Evolutionary conservation across 2,797 vertebrate species (phyloP), one percentile per base, ranked within the genome.

Genomic region (Triplophysa yarkandensis): DNA sequence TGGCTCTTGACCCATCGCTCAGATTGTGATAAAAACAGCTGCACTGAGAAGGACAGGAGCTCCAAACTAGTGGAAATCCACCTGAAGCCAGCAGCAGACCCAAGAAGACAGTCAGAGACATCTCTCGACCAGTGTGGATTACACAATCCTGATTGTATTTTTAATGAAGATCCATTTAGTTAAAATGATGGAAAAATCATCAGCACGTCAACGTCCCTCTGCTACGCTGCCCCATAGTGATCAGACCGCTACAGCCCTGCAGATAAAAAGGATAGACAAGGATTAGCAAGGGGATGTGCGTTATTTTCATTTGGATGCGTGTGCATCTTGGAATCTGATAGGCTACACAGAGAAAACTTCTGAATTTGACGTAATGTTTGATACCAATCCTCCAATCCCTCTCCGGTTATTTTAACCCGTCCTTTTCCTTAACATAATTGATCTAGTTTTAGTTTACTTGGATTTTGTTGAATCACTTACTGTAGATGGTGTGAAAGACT

Each of bases 241-340:
- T 92, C 88, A 86, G 85, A 87, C 88, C 86, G 89, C 88, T 84
- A 87, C 90, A 91, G 90, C 92, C 91, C 71, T 91, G 85, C 89
- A 90, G 95, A 98, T 98, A 96, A 98, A 95, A 95, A 92, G 87
- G 94, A 95, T 94, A 92, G 93, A 89, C 88, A 83, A 89, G 96
- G 97, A 98, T 98, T 98, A 94, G 88, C 76, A 91, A 90, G 89
- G 89, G 90, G 89, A 92, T 92, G 93, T 90, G 87, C 89, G 91
- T 91, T 94, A 89, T 93, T 91, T 94, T 94, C 92, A 93, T 94
- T 93, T 92, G 91, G 90, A 92, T 87, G 94, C 93, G 92, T 94
- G 93, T 94, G 91, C 91, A 93, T 94, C 91, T 94, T 87, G 84
- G 88, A 93, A 92, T 91, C 71, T 44, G 84, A 87, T 88, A 87